A percentile compares a stretch with the other conserved stretches of the same genome.
These are phyloP conservation scores for Olivierus martensii DNA, from an alignment of 1,140 invertebrate genomes.

Conservation along the genomic window DNA sequence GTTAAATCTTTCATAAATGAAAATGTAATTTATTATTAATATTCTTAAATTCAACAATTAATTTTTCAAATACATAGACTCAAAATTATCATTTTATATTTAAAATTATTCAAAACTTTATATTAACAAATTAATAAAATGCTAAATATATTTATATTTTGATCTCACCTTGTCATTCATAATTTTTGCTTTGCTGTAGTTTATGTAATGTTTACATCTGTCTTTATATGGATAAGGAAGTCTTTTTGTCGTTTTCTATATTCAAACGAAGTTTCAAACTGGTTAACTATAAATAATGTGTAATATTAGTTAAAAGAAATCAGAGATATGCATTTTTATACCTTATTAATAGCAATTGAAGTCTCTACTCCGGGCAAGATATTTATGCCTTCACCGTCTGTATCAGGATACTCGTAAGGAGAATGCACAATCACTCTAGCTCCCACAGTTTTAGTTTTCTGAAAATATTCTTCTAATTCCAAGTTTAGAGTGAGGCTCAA, in stretches of 20 bases:
- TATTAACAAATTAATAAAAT: no score
- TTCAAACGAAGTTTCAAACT: no score
- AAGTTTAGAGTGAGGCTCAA: conserved; percentile 28
- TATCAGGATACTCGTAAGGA: conserved; percentile 26
- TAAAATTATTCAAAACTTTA: no score
- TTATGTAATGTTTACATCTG: neutral
- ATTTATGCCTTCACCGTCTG: conserved; percentile 30
- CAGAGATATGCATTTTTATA: neutral
- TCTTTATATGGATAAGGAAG: conserved; percentile 7
- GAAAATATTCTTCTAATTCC: conserved; percentile 27
- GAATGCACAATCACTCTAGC: conserved; percentile 28
- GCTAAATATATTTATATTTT: no score
- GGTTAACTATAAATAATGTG: no score
- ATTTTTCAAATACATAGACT: no score
- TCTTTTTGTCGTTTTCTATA: neutral
- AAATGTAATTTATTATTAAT: no score
- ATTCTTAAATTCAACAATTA: no score
- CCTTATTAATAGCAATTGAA: conserved; percentile 23
- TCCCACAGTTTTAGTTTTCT: conserved; percentile 24
- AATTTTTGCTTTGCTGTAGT: no score
- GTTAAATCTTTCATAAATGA: no score
- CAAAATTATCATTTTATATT: no score
- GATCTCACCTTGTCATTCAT: neutral
- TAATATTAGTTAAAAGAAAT: no score
- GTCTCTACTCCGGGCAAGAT: conserved; percentile 26